Percentiles rank a stretch among this genome's conserved stretches.
Evolutionary conservation across 92 coral and sea anemone species (phyloP).

Genomic region (Epizoanthus ramosus): DNA sequence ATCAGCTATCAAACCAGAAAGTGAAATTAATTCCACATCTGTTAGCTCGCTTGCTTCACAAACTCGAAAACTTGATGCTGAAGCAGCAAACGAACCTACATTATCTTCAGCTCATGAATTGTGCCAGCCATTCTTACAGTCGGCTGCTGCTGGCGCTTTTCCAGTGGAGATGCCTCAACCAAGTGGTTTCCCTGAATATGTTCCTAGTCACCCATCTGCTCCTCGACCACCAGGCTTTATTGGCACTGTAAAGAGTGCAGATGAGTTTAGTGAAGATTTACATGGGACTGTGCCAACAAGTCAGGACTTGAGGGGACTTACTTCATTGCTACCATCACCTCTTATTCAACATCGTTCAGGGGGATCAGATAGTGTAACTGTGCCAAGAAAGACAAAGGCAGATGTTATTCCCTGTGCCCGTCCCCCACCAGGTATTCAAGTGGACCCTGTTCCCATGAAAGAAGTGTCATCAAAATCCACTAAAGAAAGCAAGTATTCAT

Average conservation of each 20-base stretch:
- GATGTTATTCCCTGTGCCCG: slow-evolving; percentile 7
- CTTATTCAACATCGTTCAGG: background rate
- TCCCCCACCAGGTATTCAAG: slow-evolving; percentile 60
- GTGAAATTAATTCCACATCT: background rate
- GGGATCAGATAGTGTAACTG: background rate
- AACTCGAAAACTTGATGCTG: background rate
- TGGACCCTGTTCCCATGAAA: slow-evolving; percentile 28
- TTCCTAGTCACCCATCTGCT: background rate
- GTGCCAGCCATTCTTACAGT: background rate
- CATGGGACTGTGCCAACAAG: background rate
- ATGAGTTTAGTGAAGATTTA: no score
- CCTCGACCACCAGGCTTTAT: background rate
- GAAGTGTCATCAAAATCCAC: slow-evolving; percentile 14
- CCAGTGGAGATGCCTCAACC: background rate
- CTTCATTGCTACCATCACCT: background rate
- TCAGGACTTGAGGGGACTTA: background rate
- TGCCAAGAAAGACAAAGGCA: background rate
- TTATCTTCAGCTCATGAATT: background rate
- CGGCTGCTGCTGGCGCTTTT: background rate
- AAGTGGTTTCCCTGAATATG: slow-evolving; percentile 6
- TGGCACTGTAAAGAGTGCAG: background rate
- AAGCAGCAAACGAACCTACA: background rate
- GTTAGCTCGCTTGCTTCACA: background rate
- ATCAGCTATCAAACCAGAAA: slow-evolving; percentile 3
- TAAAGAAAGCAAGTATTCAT: slow-evolving; percentile 50